These are phyloP conservation scores for Sciurus carolinensis DNA, from an alignment of 2,797 vertebrate species.

Conservation along the genomic window DNA sequence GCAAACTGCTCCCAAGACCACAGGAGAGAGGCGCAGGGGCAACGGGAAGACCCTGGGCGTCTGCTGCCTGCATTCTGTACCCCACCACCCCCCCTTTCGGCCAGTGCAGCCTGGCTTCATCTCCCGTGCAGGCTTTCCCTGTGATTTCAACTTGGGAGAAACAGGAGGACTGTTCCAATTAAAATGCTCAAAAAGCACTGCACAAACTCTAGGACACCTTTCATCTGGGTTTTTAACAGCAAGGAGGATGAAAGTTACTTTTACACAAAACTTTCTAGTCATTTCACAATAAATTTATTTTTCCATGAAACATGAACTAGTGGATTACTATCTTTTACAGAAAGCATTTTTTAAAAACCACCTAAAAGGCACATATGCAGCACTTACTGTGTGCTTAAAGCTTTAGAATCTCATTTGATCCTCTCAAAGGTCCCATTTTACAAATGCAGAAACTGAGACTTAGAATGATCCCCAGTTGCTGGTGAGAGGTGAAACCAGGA, in stretches of 20 bases:
- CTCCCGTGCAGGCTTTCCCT: not conserved
- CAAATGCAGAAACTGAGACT: not conserved
- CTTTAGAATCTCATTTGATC: not conserved
- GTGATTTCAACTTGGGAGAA: not conserved
- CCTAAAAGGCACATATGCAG: not conserved
- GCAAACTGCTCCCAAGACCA: not conserved
- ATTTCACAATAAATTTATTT: not conserved
- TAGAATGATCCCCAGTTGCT: not conserved
- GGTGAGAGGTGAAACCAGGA: not conserved
- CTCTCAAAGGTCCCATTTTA: constrained; percentile 16
- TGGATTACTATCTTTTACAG: not conserved
- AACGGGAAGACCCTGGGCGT: not conserved
- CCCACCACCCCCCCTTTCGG: not conserved
- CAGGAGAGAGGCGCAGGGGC: not conserved
- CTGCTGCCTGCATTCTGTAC: not conserved
- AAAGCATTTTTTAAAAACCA: not conserved
- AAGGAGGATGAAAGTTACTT: not conserved
- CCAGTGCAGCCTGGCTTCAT: not conserved
- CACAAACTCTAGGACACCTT: not conserved
- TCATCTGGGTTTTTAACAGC: not conserved
- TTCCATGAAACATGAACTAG: not conserved
- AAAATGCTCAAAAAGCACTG: not conserved
- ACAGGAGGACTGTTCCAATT: not conserved
- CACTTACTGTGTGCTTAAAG: not conserved
- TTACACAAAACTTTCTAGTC: constrained; percentile 7